Evolutionary conservation across 2,888 invertebrate genomes (phyloP).

Genomic region (Xylota segnis): DNA sequence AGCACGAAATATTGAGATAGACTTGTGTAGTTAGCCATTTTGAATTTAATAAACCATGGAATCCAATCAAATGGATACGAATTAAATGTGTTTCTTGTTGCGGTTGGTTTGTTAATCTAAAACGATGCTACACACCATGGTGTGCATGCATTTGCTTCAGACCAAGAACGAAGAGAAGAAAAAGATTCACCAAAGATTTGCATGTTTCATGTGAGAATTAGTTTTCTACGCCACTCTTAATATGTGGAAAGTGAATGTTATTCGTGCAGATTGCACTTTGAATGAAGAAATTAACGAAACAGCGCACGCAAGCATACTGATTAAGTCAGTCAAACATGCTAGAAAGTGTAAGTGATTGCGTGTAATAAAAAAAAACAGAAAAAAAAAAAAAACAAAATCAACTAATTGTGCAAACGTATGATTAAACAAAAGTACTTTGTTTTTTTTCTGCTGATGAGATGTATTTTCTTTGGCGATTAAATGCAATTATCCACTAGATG

Average conservation of each 20-base stretch:
- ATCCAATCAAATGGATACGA: conserved; percentile 38
- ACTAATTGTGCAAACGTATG: conserved; percentile 47
- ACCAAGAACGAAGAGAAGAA: conserved; percentile 20
- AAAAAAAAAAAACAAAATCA: conserved; percentile 8
- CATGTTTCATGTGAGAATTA: conserved; percentile 45
- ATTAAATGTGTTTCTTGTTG: conserved; percentile 32
- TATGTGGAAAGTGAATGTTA: conserved; percentile 69
- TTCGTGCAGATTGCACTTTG: conserved; percentile 65
- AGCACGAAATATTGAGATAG: conserved; percentile 85
- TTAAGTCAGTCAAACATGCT: conserved; percentile 69
- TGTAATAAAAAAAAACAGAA: not conserved
- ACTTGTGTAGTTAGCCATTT: conserved; percentile 18
- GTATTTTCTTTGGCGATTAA: conserved; percentile 32
- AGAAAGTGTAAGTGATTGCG: conserved; percentile 72
- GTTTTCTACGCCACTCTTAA: conserved; percentile 42
- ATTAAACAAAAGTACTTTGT: conserved; percentile 44
- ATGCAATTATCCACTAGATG: conserved; percentile 37
- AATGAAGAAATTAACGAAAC: conserved; percentile 65
- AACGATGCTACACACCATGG: conserved; percentile 8
- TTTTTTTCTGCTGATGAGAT: conserved; percentile 12
- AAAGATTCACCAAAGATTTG: conserved; percentile 42
- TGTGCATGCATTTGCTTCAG: conserved; percentile 8
- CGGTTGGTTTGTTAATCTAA: conserved; percentile 29
- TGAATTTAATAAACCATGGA: conserved; percentile 57
- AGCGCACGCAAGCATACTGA: conserved; percentile 64